phyloP scores from a whole-genome alignment of 2,113 vertebrate species.

The Falco punctatus region DNA sequence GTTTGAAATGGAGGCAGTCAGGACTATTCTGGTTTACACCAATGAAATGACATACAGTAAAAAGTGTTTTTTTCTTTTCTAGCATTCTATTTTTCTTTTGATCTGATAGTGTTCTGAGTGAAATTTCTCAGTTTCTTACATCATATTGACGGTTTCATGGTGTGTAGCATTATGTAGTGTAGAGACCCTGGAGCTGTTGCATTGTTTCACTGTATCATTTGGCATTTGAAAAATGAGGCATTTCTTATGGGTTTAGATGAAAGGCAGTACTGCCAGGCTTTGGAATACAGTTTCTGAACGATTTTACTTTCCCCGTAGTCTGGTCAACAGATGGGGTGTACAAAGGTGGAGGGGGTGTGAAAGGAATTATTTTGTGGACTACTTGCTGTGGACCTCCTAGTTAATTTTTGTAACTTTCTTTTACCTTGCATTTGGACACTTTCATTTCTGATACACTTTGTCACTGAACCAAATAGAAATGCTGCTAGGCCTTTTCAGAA shows the following conservation, averaged over 20 bases:
- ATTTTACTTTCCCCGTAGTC: not conserved
- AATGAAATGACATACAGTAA: not conserved
- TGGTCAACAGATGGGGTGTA: not conserved
- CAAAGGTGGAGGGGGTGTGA: fast-evolving
- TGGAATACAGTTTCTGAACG: not conserved
- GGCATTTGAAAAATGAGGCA: not conserved
- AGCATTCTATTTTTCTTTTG: not conserved
- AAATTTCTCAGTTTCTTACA: not conserved
- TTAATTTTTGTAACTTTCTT: not conserved
- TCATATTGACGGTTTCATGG: not conserved
- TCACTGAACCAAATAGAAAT: not conserved
- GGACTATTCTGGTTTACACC: not conserved
- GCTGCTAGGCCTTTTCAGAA: not conserved
- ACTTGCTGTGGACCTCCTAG: not conserved
- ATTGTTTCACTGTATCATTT: not conserved
- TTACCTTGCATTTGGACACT: not conserved
- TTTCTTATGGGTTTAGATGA: not conserved
- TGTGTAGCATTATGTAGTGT: not conserved
- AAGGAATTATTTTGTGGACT: not conserved
- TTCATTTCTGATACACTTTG: not conserved
- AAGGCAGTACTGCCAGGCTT: not conserved
- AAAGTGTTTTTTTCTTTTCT: not conserved
- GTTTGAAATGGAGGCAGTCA: not conserved
- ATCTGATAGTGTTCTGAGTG: not conserved
- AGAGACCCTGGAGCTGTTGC: not conserved